These are phyloP conservation scores for Matsumyia berberina DNA, from an alignment of 2,888 invertebrate species.

Conservation along the genomic window DNA sequence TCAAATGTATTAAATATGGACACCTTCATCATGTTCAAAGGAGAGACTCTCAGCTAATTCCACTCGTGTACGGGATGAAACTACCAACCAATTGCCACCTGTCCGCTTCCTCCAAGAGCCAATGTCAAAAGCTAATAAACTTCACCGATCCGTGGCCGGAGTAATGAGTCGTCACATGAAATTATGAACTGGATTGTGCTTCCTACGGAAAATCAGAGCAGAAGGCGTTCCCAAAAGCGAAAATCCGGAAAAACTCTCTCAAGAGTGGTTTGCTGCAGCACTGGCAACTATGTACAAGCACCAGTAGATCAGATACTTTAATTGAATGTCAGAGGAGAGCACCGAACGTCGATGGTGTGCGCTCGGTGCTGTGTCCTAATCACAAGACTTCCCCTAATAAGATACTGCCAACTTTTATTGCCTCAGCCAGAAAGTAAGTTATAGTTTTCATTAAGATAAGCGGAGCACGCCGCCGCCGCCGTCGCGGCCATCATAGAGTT, in stretches of 20 bases:
- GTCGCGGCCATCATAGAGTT: neutral
- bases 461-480: constrained; percentile 15
- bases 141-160: constrained; percentile 63
- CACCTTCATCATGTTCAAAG: constrained; percentile 64
- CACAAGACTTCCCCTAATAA: constrained; percentile 75
- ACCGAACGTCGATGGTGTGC: neutral
- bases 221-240: constrained; percentile 64
- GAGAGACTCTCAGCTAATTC: constrained; percentile 59
- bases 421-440: constrained; percentile 71
- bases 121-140: constrained; percentile 75
- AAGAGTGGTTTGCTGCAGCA: too few species aligned
- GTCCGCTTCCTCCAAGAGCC: neutral
- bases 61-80: constrained; percentile 38
- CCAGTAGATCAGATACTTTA: constrained; percentile 71
- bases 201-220: constrained; percentile 65
- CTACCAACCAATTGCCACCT: constrained; percentile 48
- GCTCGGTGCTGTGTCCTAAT: constrained; percentile 50
- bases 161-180: constrained; percentile 75
- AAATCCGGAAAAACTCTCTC: constrained; percentile 41
- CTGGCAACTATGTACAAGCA: constrained; percentile 1
- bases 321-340: constrained; percentile 67
- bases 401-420: constrained; percentile 76
- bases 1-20: constrained; percentile 73
- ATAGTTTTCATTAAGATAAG: constrained; percentile 76
- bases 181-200: constrained; percentile 70